phyloP scores from a whole-genome alignment of 2,888 invertebrate genomes.

The Hydrotaea cyrtoneurina region DNA sequence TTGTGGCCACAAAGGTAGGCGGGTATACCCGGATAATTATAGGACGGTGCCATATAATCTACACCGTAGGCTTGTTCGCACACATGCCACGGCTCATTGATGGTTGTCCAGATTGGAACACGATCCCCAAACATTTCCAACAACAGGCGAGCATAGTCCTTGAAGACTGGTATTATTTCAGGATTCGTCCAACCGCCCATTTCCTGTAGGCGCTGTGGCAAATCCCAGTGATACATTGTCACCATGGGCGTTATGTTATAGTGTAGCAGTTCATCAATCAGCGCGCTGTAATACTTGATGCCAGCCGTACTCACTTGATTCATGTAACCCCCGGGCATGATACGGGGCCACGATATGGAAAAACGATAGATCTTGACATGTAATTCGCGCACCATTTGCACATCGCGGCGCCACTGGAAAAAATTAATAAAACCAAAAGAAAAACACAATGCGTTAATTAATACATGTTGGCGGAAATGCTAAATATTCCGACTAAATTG shows the following conservation, averaged over 20 bases:
- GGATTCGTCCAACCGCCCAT: conserved; percentile 87
- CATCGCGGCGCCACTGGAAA: conserved; percentile 83
- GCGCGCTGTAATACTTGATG: conserved; percentile 88
- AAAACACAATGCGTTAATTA: conserved; percentile 16
- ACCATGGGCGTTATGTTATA: conserved; percentile 87
- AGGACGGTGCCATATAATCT: conserved; percentile 83
- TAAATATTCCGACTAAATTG: not conserved
- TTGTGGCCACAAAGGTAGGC: conserved; percentile 88
- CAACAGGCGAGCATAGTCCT: conserved; percentile 84
- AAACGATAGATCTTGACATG: conserved; percentile 87
- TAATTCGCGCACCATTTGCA: conserved; percentile 84
- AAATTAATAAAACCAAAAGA: not conserved
- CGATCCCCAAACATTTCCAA: conserved; percentile 84
- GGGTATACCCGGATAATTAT: conserved; percentile 84
- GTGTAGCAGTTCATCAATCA: conserved; percentile 86
- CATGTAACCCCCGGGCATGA: conserved; percentile 86
- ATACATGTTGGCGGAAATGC: not conserved
- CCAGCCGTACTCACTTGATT: conserved; percentile 86
- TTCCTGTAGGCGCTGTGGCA: conserved; percentile 85
- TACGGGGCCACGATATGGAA: conserved; percentile 88
- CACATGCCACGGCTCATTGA: conserved; percentile 86
- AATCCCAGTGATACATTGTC: conserved; percentile 88
- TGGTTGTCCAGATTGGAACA: conserved; percentile 88
- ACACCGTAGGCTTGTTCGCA: conserved; percentile 82
- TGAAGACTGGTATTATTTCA: conserved; percentile 84